These are phyloP conservation scores for Tribolium freemani DNA, from an alignment of 2,888 invertebrate genomes.

Conservation along the genomic window DNA sequence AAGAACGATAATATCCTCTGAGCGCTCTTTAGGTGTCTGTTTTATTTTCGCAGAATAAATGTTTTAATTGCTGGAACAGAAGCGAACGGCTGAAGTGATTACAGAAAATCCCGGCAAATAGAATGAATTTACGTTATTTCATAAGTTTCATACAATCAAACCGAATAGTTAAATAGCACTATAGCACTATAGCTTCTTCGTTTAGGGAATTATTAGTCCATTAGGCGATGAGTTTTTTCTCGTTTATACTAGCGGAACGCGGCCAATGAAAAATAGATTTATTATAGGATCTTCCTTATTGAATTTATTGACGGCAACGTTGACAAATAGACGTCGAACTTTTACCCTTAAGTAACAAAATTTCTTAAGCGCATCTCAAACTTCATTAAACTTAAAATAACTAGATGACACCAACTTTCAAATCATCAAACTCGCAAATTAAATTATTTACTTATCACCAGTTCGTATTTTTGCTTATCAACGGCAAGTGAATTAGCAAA, in stretches of 20 bases:
- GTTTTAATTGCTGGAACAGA: conserved; percentile 24
- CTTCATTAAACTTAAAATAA: conserved; percentile 33
- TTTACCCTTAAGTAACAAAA: conserved; percentile 21
- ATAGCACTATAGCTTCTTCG: too few relatives aligned
- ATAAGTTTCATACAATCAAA: too few relatives aligned
- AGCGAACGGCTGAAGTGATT: neutral
- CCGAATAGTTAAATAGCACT: too few relatives aligned
- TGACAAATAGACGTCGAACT: conserved; percentile 24
- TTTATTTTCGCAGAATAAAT: conserved; percentile 29
- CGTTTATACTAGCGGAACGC: neutral
- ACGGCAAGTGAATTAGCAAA: too few relatives aligned
- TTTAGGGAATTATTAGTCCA: neutral
- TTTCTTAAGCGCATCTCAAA: conserved; percentile 15
- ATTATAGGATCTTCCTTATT: conserved; percentile 8
- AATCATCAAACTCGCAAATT: neutral
- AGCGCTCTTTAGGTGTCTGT: conserved; percentile 15
- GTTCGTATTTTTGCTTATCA: neutral
- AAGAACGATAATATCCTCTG: conserved; percentile 9
- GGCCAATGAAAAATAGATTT: conserved; percentile 15
- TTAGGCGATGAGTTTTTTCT: conserved; percentile 11
- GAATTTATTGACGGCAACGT: conserved; percentile 18
- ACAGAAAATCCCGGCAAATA: too few relatives aligned
- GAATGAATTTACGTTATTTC: too few relatives aligned
- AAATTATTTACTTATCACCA: neutral
- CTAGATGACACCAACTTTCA: conserved; percentile 3